Conservation (phyloP, 1,140 invertebrate genomes). For the Dendroctonus valens region DNA sequence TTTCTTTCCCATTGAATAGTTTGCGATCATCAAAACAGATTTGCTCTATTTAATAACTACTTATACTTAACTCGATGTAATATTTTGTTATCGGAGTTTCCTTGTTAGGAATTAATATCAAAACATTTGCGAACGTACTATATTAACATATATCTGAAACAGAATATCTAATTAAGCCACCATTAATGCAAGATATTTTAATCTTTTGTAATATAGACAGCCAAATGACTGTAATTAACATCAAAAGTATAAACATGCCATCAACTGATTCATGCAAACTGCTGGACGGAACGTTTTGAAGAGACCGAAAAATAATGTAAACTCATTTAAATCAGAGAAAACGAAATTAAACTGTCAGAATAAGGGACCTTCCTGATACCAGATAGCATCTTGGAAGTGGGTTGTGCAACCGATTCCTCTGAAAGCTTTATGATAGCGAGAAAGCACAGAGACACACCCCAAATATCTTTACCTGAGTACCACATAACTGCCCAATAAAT, state of each 20-base stretch:
- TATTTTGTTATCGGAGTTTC: too few relatives aligned
- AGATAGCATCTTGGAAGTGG: constrained; percentile 17
- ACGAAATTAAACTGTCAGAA: constrained; percentile 25
- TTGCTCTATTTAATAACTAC: too few relatives aligned
- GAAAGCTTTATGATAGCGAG: constrained; percentile 21
- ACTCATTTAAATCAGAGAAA: constrained; percentile 22
- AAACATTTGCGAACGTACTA: too few relatives aligned
- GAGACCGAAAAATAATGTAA: constrained; percentile 8
- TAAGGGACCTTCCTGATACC: constrained; percentile 17
- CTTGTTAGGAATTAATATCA: too few relatives aligned
- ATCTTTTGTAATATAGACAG: background rate
- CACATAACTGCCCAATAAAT: constrained; percentile 15
- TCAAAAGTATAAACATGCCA: too few relatives aligned
- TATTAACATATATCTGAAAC: too few relatives aligned
- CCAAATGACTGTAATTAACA: too few relatives aligned
- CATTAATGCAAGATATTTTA: background rate
- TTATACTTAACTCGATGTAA: too few relatives aligned
- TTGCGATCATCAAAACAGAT: too few relatives aligned
- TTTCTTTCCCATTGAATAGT: too few relatives aligned
- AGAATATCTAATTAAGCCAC: too few relatives aligned
- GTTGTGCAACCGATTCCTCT: constrained; percentile 15
- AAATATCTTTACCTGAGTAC: constrained; percentile 20
- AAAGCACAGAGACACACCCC: constrained; percentile 10
- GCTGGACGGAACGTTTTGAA: constrained; percentile 5
- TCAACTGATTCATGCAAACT: constrained; percentile 5